These are phyloP conservation scores for Hydropsyche betteni DNA, from an alignment of 2,888 invertebrate species.

Conservation along the genomic window DNA sequence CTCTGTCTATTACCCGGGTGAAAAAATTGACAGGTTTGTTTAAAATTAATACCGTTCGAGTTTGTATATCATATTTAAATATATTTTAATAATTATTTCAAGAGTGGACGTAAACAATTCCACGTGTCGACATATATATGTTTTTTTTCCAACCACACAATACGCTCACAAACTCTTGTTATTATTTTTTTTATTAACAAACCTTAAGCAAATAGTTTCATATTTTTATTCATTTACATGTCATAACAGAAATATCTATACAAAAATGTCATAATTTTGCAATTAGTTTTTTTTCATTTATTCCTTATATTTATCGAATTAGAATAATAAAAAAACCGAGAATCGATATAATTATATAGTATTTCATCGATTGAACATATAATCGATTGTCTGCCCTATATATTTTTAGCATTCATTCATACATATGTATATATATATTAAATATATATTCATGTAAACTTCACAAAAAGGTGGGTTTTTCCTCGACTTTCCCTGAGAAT, in stretches of 20 bases:
- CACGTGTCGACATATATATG: no score
- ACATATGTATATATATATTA: slow-evolving; percentile 10
- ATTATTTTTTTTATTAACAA: slow-evolving; percentile 43
- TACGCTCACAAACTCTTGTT: slow-evolving; percentile 36
- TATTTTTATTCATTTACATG: slow-evolving; percentile 51
- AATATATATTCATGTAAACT: slow-evolving; percentile 22
- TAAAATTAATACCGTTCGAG: no score
- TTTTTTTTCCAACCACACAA: slow-evolving; percentile 31
- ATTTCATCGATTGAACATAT: slow-evolving; percentile 51
- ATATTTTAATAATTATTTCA: no score
- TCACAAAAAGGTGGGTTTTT: not conserved
- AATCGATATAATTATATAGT: slow-evolving; percentile 49
- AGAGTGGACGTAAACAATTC: no score
- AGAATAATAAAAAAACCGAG: slow-evolving; percentile 52
- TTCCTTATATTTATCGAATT: slow-evolving; percentile 48
- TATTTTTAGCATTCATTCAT: slow-evolving; percentile 36
- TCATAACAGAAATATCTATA: slow-evolving; percentile 52
- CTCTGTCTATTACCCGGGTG: no score
- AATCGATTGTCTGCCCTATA: slow-evolving; percentile 52
- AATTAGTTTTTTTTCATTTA: slow-evolving; percentile 49
- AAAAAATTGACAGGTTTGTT: no score
- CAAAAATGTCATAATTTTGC: slow-evolving; percentile 52
- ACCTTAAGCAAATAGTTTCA: slow-evolving; percentile 51
- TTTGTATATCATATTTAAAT: no score
- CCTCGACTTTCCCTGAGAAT: not conserved